These are phyloP conservation scores for Piscicola geometra DNA, from an alignment of 2,888 invertebrate species.

Conservation along the genomic window DNA sequence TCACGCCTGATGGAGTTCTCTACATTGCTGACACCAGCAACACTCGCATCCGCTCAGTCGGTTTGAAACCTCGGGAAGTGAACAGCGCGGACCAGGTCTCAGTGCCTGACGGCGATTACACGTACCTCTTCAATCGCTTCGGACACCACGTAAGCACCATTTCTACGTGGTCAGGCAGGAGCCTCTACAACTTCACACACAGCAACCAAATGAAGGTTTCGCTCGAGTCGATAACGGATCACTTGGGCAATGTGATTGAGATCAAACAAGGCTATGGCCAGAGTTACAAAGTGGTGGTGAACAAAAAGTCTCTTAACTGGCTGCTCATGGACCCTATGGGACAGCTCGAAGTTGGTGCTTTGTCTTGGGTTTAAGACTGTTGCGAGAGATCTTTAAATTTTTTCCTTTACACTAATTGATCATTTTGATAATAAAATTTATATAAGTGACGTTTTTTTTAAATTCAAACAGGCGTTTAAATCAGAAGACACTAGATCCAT, in stretches of 20 bases:
- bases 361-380: neutral
- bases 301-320: slow-evolving; percentile 44
- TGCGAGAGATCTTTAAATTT: too few relatives aligned
- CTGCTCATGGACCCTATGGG: slow-evolving; percentile 86
- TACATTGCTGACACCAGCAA: slow-evolving; percentile 88
- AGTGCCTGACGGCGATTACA: slow-evolving; percentile 86
- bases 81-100: slow-evolving; percentile 64
- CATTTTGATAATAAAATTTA: neutral
- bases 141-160: slow-evolving; percentile 93
- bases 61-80: slow-evolving; percentile 50
- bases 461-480: neutral
- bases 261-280: slow-evolving; percentile 76
- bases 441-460: too few relatives aligned
- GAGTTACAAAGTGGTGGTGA: slow-evolving; percentile 43
- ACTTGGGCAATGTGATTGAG: slow-evolving; percentile 75
- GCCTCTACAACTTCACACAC: slow-evolving; percentile 89
- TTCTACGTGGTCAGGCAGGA: slow-evolving; percentile 85
- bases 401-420: neutral
- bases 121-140: slow-evolving; percentile 64
- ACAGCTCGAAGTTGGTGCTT: slow-evolving; percentile 77
- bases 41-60: slow-evolving; percentile 63
- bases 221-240: slow-evolving; percentile 85
- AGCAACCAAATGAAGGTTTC: slow-evolving; percentile 92
- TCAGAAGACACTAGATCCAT: neutral
- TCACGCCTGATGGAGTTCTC: slow-evolving; percentile 87